phyloP scores from a whole-genome alignment of 37 sponge, comb jelly and placozoan genomes.

The Ephydatia muelleri region DNA sequence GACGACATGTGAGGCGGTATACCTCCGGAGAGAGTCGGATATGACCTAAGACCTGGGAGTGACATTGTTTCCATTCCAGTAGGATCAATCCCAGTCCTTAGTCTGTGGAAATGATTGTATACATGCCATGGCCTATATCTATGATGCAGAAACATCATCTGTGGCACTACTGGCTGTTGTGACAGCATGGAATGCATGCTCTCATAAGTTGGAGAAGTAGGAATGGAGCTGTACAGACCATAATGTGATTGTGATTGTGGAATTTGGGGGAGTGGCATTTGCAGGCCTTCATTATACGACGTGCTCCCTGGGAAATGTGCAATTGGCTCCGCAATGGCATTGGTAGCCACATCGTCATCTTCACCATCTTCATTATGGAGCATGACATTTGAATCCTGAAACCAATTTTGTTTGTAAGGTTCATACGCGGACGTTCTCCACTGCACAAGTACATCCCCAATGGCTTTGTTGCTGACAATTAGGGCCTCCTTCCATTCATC shows the following conservation, averaged over 20 bases:
- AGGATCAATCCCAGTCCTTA: background rate
- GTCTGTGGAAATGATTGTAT: background rate
- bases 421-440: background rate
- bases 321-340: background rate
- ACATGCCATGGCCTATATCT: background rate
- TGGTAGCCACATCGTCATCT: background rate
- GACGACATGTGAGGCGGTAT: background rate
- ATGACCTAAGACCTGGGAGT: background rate
- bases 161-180: background rate
- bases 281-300: background rate
- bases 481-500: conserved; percentile 38
- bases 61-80: background rate
- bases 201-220: background rate
- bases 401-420: background rate
- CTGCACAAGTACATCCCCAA: conserved; percentile 24
- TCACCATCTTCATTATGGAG: background rate
- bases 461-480: conserved; percentile 4
- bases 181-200: background rate
- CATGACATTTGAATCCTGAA: background rate
- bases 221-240: background rate
- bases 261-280: background rate
- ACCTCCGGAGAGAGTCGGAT: background rate
- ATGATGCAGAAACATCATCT: background rate
- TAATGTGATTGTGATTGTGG: background rate
- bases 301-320: background rate